Conservation (phyloP, 2,888 invertebrate genomes). For the Lottia gigantea region DNA sequence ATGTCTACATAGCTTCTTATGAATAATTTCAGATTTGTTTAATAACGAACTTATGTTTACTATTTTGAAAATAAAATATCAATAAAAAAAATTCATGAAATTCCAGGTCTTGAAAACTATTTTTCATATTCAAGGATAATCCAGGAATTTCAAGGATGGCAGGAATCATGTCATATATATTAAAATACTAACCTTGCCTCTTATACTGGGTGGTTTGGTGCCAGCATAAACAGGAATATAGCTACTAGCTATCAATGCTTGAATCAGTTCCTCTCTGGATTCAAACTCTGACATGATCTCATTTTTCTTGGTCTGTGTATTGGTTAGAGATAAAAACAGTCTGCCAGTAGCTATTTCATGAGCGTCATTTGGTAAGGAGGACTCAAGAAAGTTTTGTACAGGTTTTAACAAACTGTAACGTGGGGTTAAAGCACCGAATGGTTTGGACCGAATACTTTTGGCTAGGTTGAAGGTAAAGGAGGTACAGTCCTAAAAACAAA, state of each 20-base stretch:
- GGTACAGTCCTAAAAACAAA: conserved; percentile 82
- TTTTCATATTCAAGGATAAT: no score
- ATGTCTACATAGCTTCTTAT: no score
- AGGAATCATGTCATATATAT: no score
- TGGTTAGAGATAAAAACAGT: conserved; percentile 92
- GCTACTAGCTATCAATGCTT: conserved; percentile 65
- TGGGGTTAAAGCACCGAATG: conserved; percentile 94
- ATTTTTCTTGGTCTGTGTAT: conserved; percentile 90
- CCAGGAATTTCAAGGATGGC: no score
- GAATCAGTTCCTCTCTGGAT: conserved; percentile 92
- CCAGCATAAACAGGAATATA: conserved; percentile 72
- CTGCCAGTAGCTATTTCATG: conserved; percentile 88
- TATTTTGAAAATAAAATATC: no score
- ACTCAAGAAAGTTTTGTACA: conserved; percentile 84
- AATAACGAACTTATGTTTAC: no score
- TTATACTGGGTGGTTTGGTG: conserved; percentile 72
- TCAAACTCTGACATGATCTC: conserved; percentile 92
- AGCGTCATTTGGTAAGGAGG: conserved; percentile 76
- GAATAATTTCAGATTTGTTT: no score
- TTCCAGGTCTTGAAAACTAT: no score
- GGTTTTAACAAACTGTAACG: conserved; percentile 92
- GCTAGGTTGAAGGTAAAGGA: conserved; percentile 89
- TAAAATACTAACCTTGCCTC: conserved; percentile 58
- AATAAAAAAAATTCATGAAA: no score
- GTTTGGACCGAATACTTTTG: conserved; percentile 82